Evolutionary conservation across 2,888 invertebrate species (phyloP), one percentile per base, ranked within the genome.

Genomic region (Dasysyrphus albostriatus): DNA sequence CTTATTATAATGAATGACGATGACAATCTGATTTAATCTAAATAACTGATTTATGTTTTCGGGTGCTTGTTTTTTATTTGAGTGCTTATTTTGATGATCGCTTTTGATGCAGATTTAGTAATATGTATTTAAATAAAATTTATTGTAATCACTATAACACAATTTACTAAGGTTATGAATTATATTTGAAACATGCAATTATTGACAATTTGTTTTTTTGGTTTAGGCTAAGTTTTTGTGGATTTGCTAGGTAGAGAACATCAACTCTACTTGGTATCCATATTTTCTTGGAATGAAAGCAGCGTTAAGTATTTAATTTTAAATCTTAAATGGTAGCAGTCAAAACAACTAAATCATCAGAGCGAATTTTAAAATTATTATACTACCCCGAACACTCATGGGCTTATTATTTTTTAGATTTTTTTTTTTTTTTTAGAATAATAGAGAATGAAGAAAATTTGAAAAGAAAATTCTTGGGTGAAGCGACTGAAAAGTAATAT

Each of bases 231-330:
- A 74, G 79, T 59, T 67, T 29, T 72, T 16, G n/a, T 83, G 79
- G 87, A 74, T 72, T 78, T 32, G 78, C 87, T 83, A 83, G 72
- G 72, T 67, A 61, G 75, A 79, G 83, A 79, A 65, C 1, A 32
- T 58, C 61, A n/a, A 79, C 87, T 87, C 75, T 61, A 24, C 67
- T 67, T 83, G 87, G 87, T 83, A 83, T 79, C 67, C 78, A 65
- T 69, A 39, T 34, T 58, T 51, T 37, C 58, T 80, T 65, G 70
- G 70, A 61, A 56, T 14, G 9, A 10, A 16, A 29, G 5, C 5
- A 19, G 34, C 42, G 49, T n/a, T 51, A 61, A 78, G 51, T 70
- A 70, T 70, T 54, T 16, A 6, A 47, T 10, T 39, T 1, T 54
- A 51, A 67, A 12, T 69, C 14, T 51, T 51, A 14, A 37, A 8